Base-by-base conservation (phyloP, 2,113 vertebrate species). In the Chaetodon auriga region DNA sequence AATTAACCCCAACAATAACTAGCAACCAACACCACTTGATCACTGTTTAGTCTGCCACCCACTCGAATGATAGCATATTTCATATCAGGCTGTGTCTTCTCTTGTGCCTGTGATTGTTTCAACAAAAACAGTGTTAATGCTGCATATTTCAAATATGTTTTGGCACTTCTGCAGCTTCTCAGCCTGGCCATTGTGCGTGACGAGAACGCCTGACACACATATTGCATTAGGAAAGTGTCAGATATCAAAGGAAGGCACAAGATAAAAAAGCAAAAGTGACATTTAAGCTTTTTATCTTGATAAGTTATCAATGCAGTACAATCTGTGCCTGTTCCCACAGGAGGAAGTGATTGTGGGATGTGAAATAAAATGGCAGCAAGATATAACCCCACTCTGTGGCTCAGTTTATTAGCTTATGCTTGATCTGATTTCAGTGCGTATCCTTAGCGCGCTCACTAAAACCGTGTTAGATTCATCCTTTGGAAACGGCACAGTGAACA, bases 1-100 rank as follows among this genome's bases (percentile, higher is more conserved):
- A 94, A 94, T 96, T 92, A 96, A 75, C 91, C 95, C 89, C 94
- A 93, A 93, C 95, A 93, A 93, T 87, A 93, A 95, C 93, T 48
- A 62, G 77, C 78, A 94, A 95, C 92, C 86, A 92, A 81, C 75
- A 82, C 54, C 88, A 87, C 91, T 93, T 94, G 93, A 94, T 95
- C 92, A 92, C 57, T 36, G 69, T 53, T 86, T 84, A 60, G 74
- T 78, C 57, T 85, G 45, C 68, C 68, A 25, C 53, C 57, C 60
- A 48, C 61, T 82, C 0, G 1, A 58, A 49, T 36, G 6, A 72
- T 23, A 78, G 36, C 62, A 63, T 48, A 16, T 63, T 81, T 81
- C 25, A 77, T 23, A 57, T 48, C 30, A 71, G 54, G 58, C 45
- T 15, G 15, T 46, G 25, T 64, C 30, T 16, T 78, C 30, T 66